Evolutionary conservation across 2,113 vertebrate species (phyloP).

Genomic region (Semicossyphus pulcher): DNA sequence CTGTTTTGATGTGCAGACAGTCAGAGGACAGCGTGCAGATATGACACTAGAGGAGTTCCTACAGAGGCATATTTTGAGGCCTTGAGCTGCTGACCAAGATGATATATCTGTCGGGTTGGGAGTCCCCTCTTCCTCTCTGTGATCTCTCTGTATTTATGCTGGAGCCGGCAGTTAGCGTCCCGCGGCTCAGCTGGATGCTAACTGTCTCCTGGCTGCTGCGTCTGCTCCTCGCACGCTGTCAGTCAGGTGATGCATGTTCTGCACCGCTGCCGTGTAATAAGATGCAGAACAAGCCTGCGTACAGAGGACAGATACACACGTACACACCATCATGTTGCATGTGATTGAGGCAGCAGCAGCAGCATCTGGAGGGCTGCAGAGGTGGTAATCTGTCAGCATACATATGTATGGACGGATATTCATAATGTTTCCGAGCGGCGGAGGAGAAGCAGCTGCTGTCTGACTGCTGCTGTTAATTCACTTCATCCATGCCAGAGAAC

Average conservation of each 20-base stretch:
- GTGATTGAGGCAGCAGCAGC: constrained; percentile 25
- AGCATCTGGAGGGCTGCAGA: constrained; percentile 65
- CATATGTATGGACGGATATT: constrained; percentile 44
- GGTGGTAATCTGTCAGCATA: constrained; percentile 50
- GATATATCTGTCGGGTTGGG: no score
- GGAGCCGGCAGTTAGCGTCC: constrained; percentile 33
- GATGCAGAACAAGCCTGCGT: constrained; percentile 26
- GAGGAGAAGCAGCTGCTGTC: constrained; percentile 48
- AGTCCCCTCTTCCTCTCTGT: neutral
- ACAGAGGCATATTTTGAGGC: no score
- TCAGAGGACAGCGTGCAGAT: no score
- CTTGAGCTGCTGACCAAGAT: no score
- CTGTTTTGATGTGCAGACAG: no score
- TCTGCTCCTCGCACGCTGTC: constrained; percentile 31
- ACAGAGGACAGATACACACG: constrained; percentile 24
- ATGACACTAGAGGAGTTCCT: no score
- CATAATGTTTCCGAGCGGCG: constrained; percentile 1
- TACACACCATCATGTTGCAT: constrained; percentile 18
- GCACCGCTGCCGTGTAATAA: constrained; percentile 45
- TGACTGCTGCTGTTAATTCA: constrained; percentile 62
- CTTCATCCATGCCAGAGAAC: constrained; percentile 50
- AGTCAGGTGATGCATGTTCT: constrained; percentile 47
- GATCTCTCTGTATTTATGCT: constrained; percentile 3
- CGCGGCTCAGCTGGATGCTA: constrained; percentile 62
- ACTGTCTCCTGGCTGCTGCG: constrained; percentile 43